phyloP scores from a whole-genome alignment of 2,797 vertebrate species.

The Parauchenoglanis ngamensis region DNA sequence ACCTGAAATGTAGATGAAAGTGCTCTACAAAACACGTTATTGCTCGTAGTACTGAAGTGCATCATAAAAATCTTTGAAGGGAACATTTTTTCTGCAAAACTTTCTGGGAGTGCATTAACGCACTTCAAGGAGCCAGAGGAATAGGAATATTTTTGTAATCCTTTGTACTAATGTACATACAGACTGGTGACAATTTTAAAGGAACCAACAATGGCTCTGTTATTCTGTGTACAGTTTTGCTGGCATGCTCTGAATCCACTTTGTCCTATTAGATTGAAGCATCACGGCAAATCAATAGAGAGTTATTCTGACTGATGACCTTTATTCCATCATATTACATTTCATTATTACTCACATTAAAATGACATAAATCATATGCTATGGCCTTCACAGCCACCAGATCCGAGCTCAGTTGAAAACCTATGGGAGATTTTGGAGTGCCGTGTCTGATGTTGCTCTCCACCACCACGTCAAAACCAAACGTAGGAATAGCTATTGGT shows the following conservation, averaged over 20 bases:
- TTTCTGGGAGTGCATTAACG: not conserved
- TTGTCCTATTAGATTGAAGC: not conserved
- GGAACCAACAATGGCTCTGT: not conserved
- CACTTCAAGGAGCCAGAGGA: conserved; percentile 19
- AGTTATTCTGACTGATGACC: not conserved
- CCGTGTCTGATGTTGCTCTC: not conserved
- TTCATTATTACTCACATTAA: not conserved
- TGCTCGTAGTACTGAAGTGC: not conserved
- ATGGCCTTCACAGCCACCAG: not conserved
- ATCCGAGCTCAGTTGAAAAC: not conserved
- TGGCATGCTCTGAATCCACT: not conserved
- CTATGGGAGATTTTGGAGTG: not conserved
- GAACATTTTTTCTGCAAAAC: not conserved
- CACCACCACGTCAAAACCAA: not conserved
- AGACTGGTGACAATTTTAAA: not conserved
- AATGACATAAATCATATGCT: not conserved
- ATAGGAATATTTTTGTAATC: conserved; percentile 11
- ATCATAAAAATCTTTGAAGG: conserved; percentile 7
- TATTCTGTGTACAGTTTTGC: not conserved
- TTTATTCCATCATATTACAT: not conserved
- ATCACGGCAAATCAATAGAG: not conserved
- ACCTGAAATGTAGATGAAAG: conserved; percentile 17
- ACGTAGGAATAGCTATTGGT: not conserved
- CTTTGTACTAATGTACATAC: conserved; percentile 8
- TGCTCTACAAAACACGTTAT: not conserved